Evolutionary conservation across 2,888 invertebrate species (phyloP), one percentile per base, ranked within the genome.

Genomic region (Lasiommata megera): DNA sequence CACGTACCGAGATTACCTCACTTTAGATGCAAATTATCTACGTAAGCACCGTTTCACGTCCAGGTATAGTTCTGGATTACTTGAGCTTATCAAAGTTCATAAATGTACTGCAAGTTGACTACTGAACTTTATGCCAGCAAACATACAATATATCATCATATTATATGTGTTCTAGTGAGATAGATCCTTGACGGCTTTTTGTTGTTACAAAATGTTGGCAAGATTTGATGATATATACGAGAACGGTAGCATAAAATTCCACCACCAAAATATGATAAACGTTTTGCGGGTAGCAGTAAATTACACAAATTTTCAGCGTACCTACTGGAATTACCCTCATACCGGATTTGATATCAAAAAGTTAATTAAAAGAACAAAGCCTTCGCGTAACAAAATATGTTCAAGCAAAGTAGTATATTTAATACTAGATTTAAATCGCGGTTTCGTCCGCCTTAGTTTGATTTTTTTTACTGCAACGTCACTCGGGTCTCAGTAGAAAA

Each of bases 21-120:
- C 77, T 86, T 82, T 78, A 85, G 79, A 88, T 87, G 86, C 80
- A 86, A 87, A 88, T 85, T 73, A 70, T 40, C 51, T 67, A 62
- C 69, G 72, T 62, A 69, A 69, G 67, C 70, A 73, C 66, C 72
- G 65, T 69, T 69, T 69, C 66, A 69, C 58, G 48, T 64, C 51
- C 44, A 18, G 12, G 23, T 23, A 14, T 28, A 29, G 38, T 40
- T 38, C 16, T 11, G 51, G 51, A 29, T 40, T 38, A 51, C 28
- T 11, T 28, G 11, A 3, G 46, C 46, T 31, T 46, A 16, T 1
- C 11, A 44, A 46, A 16, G 16, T 37, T 18, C n/a, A 17, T 47
- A 18, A 12, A 47, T 47, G 40, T 41, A 1, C n/a, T 18, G 9
- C 16, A 16, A 16, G n/a, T n/a, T n/a, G n/a, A 6, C 17, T 3